A percentile compares a stretch with the other conserved stretches of the same genome.
These are phyloP conservation scores for Chrysolina oricalcia DNA, from an alignment of 2,888 invertebrate genomes.

Conservation along the genomic window DNA sequence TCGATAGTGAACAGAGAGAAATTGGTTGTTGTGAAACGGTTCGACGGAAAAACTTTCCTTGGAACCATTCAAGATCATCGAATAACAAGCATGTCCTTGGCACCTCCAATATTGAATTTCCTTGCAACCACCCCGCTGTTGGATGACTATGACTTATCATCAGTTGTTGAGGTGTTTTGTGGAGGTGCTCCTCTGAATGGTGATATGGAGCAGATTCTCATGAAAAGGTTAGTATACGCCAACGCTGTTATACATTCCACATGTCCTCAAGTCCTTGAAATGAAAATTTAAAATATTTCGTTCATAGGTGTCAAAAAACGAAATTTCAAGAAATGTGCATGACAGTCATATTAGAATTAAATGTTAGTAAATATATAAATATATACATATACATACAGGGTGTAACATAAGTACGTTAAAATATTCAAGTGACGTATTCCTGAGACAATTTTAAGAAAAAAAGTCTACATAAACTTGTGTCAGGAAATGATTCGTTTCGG, in stretches of 20 bases:
- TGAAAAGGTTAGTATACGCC: slow-evolving; percentile 58
- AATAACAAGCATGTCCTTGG: slow-evolving; percentile 79
- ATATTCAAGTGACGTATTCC: too few relatives aligned
- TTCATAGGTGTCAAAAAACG: too few relatives aligned
- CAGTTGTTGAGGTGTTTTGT: slow-evolving; percentile 78
- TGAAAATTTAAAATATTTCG: too few relatives aligned
- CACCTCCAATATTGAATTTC: slow-evolving; percentile 88
- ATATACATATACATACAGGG: too few relatives aligned
- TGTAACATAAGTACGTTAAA: too few relatives aligned
- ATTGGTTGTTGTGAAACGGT: slow-evolving; percentile 56
- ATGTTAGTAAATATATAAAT: too few relatives aligned
- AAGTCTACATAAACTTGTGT: too few relatives aligned
- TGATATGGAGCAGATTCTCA: slow-evolving; percentile 77
- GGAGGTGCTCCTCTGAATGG: slow-evolving; percentile 87
- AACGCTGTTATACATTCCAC: background rate
- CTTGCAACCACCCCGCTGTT: slow-evolving; percentile 86
- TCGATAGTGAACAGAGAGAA: slow-evolving; percentile 47
- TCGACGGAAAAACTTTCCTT: slow-evolving; percentile 75
- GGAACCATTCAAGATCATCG: slow-evolving; percentile 80
- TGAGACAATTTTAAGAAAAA: too few relatives aligned
- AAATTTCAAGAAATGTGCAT: too few relatives aligned
- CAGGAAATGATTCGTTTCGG: too few relatives aligned
- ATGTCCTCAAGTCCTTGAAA: background rate
- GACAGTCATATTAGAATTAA: too few relatives aligned
- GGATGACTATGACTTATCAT: slow-evolving; percentile 82